Evolutionary conservation across 1,140 invertebrate species (phyloP).

Genomic region (Trichomalopsis sarcophagae): DNA sequence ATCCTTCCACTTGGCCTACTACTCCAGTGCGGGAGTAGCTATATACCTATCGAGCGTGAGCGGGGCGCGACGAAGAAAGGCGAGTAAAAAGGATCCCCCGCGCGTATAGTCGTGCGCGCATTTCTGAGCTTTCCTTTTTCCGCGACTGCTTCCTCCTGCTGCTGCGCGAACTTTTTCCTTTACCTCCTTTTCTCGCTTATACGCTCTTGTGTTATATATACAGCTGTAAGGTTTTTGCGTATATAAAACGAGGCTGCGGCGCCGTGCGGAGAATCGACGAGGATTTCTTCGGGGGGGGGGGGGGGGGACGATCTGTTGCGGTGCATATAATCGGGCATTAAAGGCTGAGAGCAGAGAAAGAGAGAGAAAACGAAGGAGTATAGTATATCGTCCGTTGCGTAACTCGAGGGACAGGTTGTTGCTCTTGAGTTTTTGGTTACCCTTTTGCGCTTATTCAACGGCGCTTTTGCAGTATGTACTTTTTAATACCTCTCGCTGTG

Average conservation of each 20-base stretch:
- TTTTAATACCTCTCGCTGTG: no score
- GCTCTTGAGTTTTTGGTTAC: no score
- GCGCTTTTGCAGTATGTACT: no score
- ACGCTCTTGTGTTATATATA: neutral
- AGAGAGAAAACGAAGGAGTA: neutral
- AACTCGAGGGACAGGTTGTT: no score
- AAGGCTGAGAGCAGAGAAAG: neutral
- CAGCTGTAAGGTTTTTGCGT: no score
- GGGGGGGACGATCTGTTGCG: no score
- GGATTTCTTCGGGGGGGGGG: neutral
- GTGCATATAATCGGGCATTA: neutral
- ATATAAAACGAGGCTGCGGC: no score
- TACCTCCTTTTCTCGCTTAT: neutral
- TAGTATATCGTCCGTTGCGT: no score
- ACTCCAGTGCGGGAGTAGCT: slow-evolving; percentile 63
- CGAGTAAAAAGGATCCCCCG: neutral
- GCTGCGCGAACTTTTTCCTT: slow-evolving; percentile 16
- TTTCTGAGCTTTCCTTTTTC: slow-evolving; percentile 45
- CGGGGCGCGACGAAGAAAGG: slow-evolving; percentile 12
- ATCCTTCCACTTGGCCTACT: slow-evolving; percentile 72
- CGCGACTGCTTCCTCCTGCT: slow-evolving; percentile 10
- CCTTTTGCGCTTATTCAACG: no score
- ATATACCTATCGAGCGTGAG: neutral
- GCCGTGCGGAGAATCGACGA: neutral
- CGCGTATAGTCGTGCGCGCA: neutral